Base-by-base conservation (phyloP, 2,113 vertebrate species). In the Nematolebias whitei region DNA sequence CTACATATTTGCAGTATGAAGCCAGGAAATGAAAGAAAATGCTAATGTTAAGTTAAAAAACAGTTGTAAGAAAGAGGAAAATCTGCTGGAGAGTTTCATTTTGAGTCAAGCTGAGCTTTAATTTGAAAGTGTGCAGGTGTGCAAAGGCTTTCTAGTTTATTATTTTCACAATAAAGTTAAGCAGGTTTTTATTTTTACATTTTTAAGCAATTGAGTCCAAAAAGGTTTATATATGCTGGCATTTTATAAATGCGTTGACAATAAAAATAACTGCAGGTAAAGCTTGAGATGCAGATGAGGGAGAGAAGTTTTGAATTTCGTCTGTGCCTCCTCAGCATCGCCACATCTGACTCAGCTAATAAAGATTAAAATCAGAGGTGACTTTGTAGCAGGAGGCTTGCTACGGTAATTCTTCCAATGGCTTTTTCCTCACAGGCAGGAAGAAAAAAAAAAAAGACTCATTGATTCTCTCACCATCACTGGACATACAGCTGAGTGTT, bases 261-360 rank as follows among this genome's bases (percentile, higher is more conserved):
- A 52, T 52, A 52, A 35, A 71, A 65, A 60, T 18, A 51, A 47
- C 56, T 49, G 23, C n/a, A 10, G 24, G 24, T 50, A 24, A 49
- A 12, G 32, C 52, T 71, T 15, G 35, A 32, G 55, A 71, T 63
- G 39, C 59, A 71, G 70, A 48, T 16, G 5, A 78, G 47, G 52
- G 29, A 85, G 75, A 68, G 43, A 12, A 56, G 55, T 76, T 79
- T 79, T 71, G 68, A 82, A 76, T 73, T 81, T 51, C 48, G 79
- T 61, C 76, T 74, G 71, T 88, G 85, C 82, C 70, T 87, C 49
- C 80, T 90, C 88, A 88, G 84, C 88, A 89, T 85, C 83, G 85
- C 77, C 58, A 71, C 76, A 78, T 88, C 87, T 87, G 87, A 89
- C 80, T 88, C 84, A 90, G 85, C 82, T 71, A 71, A 84, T 85